These are phyloP conservation scores for Eueremaeus valkanovi DNA, from an alignment of 2,888 invertebrate genomes.

Conservation along the genomic window DNA sequence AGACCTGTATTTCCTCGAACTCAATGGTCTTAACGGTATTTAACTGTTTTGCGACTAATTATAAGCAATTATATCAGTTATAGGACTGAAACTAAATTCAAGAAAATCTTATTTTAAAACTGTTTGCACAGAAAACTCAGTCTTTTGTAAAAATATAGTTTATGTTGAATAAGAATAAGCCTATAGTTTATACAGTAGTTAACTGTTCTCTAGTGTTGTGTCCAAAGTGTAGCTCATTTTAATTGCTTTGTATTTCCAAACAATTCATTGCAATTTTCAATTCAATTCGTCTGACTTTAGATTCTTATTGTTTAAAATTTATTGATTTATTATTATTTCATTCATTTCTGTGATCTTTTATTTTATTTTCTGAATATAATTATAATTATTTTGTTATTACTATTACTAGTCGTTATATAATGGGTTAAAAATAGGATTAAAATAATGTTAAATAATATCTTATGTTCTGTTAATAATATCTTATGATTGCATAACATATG, in stretches of 20 bases:
- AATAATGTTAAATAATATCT: neutral
- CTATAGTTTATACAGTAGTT: too few species aligned
- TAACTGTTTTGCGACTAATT: neutral
- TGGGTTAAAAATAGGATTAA: neutral
- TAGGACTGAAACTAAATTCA: neutral
- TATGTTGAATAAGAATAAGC: neutral
- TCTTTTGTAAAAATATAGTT: neutral
- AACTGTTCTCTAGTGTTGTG: neutral
- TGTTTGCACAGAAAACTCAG: neutral
- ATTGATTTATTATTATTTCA: neutral
- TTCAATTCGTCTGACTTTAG: neutral
- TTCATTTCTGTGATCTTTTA: neutral
- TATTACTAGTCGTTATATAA: slow-evolving; percentile 4
- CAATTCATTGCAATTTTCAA: neutral
- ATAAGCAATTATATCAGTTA: neutral
- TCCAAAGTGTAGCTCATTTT: neutral
- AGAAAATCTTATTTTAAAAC: neutral
- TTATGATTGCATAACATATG: neutral
- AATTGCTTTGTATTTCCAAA: neutral
- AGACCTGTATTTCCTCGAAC: neutral
- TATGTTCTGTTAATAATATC: neutral
- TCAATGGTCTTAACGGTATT: neutral
- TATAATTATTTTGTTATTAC: neutral
- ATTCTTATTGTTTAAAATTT: neutral
- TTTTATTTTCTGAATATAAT: neutral